Percentiles rank a stretch among this genome's conserved stretches.
Evolutionary conservation across 2,797 vertebrate genomes (phyloP).

Genomic region (Chromobotia macracanthus): DNA sequence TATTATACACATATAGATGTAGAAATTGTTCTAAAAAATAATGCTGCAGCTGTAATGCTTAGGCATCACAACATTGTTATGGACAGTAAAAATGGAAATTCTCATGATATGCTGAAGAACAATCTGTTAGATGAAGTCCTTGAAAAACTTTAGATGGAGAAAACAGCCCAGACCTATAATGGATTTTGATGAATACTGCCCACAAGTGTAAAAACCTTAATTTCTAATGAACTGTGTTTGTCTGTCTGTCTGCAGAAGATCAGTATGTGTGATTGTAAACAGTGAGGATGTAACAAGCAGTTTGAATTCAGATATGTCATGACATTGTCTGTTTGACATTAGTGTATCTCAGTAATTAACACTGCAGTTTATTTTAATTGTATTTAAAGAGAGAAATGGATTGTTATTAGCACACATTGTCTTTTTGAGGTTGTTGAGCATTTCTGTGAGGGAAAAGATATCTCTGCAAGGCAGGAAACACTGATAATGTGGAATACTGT

Average conservation of each 20-base stretch:
- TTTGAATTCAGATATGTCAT: neutral
- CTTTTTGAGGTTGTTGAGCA: neutral
- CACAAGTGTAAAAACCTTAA: neutral
- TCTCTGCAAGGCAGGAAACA: neutral
- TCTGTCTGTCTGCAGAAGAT: neutral
- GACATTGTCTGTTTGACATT: neutral
- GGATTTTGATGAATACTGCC: too few relatives aligned
- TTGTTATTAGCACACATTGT: neutral
- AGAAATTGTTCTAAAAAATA: too few relatives aligned
- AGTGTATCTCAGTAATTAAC: conserved; percentile 4
- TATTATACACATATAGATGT: too few relatives aligned
- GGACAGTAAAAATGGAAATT: too few relatives aligned
- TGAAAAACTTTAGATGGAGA: too few relatives aligned
- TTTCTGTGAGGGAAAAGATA: conserved; percentile 12
- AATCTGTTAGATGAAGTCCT: too few relatives aligned
- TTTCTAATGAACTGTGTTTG: conserved; percentile 14
- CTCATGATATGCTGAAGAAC: too few relatives aligned
- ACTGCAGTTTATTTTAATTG: neutral
- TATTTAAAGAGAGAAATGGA: neutral
- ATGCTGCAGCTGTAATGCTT: too few relatives aligned
- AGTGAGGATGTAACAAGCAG: too few relatives aligned
- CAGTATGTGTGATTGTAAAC: neutral
- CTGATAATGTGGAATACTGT: conserved; percentile 13
- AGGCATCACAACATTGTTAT: too few relatives aligned
- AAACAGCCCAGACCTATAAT: neutral